These are phyloP conservation scores for Paelopatides confundens DNA, from an alignment of 53 echinoderm and acorn worm species.

Conservation along the genomic window DNA sequence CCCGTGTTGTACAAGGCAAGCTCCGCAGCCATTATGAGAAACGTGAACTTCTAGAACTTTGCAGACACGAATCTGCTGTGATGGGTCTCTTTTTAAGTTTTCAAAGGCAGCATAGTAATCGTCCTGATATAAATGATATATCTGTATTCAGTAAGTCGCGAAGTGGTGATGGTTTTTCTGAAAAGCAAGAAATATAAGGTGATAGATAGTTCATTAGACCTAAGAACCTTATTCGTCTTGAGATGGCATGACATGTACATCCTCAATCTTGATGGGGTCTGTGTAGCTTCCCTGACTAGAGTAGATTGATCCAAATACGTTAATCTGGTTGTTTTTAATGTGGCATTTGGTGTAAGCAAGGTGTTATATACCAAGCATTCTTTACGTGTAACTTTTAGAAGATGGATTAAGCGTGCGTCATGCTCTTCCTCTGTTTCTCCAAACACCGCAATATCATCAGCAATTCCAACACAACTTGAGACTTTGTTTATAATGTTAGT, in stretches of 20 bases:
- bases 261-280: constrained; percentile 55
- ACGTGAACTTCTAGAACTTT: constrained; percentile 55
- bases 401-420: background rate
- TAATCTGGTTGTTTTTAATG: background rate
- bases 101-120: constrained; percentile 48
- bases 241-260: constrained; percentile 31
- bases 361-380: constrained; percentile 53
- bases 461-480: constrained; percentile 59
- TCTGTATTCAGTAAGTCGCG: constrained; percentile 17
- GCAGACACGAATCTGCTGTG: constrained; percentile 39
- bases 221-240: constrained; percentile 72
- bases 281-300: constrained; percentile 34
- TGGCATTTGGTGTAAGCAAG: constrained; percentile 53
- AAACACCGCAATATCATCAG: constrained; percentile 30
- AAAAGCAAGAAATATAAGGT: background rate
- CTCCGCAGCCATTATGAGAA: constrained; percentile 42
- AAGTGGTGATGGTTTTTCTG: constrained; percentile 3
- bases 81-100: constrained; percentile 5
- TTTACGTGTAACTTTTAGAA: constrained; percentile 33
- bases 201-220: constrained; percentile 64
- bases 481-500: too few relatives aligned
- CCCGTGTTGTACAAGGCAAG: constrained; percentile 38
- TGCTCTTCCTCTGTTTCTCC: constrained; percentile 37
- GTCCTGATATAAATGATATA: constrained; percentile 52
- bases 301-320: background rate